Conservation (phyloP, 2,888 invertebrate species). For the Anthrax anthrax region DNA sequence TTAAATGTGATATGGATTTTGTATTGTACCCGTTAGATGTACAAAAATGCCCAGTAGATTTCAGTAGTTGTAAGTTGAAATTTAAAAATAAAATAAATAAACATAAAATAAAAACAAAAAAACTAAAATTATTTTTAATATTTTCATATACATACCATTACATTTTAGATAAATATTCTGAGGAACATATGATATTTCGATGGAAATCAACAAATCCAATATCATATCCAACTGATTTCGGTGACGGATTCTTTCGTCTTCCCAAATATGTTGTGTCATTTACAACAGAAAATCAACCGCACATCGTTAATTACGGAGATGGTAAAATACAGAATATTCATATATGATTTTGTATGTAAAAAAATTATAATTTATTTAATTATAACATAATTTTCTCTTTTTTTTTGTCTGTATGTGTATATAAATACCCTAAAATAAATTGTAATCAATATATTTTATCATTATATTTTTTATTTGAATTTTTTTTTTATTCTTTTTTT, state of each 20-base stretch:
- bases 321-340: slow-evolving; percentile 36
- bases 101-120: neutral
- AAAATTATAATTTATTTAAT: slow-evolving; percentile 21
- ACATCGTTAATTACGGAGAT: slow-evolving; percentile 48
- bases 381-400: neutral
- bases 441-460: neutral
- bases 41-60: slow-evolving; percentile 48
- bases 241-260: slow-evolving; percentile 40
- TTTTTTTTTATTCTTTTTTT: too few relatives aligned
- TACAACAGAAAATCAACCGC: slow-evolving; percentile 44
- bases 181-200: slow-evolving; percentile 44
- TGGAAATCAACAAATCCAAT: slow-evolving; percentile 44
- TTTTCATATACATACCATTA: slow-evolving; percentile 7
- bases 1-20: slow-evolving; percentile 52
- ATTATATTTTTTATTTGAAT: neutral
- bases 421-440: neutral
- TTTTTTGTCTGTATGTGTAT: neutral
- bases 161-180: slow-evolving; percentile 45
- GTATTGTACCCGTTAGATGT: slow-evolving; percentile 48
- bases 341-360: too few relatives aligned
- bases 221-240: slow-evolving; percentile 39
- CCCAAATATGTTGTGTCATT: slow-evolving; percentile 51
- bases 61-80: slow-evolving; percentile 46
- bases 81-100: neutral
- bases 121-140: neutral